Base-by-base conservation (phyloP, 1,140 invertebrate species). In the Rhizoglyphus robini region DNA sequence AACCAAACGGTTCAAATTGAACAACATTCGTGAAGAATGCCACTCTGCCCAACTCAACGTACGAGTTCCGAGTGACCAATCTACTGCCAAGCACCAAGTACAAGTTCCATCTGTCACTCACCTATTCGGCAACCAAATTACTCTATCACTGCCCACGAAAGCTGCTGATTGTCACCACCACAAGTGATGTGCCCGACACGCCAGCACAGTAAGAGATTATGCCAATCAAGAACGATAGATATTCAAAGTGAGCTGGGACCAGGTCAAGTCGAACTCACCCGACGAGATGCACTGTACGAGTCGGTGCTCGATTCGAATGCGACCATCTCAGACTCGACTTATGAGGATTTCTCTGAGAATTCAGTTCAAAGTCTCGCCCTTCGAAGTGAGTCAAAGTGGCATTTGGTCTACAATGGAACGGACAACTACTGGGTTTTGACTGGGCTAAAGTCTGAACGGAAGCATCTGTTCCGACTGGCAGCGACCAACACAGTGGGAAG, bases 401-500 rank as follows among this genome's bases (percentile, higher is more conserved):
- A 79, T 41, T 71, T 83, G 4, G 82, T 85, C 31, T 91, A 90
- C 72, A 93, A 91, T 74, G 89, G 87, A 57, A 85, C 84, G 80
- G 84, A 87, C 20, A 82, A 82, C 68, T 84, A 84, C 69, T 95
- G 88, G 86, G 80, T 88, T 46, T 83, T 92, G 15, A 78, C 80
- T 0, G 81, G 81, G 0, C 76, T 90, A 18, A 81, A 83, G 18
- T 67, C 71, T 4, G 72, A 75, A 67, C 75, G 71, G 1, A 81
- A 80, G 5, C 85, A 86, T 65, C 76, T 82, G 8, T 93, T 92
- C 73, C 80, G 86, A 4, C 88, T 89, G 20, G 80, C 83, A 46
- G 88, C 89, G 0, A 76, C 79, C 58, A 95, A 94, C 74, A 74
- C 78, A 18, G 84, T 87, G 74, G 91, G 90, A n/a, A 79, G 77